Evolutionary conservation across 2,888 invertebrate genomes (phyloP).

Genomic region (Nebria salina): DNA sequence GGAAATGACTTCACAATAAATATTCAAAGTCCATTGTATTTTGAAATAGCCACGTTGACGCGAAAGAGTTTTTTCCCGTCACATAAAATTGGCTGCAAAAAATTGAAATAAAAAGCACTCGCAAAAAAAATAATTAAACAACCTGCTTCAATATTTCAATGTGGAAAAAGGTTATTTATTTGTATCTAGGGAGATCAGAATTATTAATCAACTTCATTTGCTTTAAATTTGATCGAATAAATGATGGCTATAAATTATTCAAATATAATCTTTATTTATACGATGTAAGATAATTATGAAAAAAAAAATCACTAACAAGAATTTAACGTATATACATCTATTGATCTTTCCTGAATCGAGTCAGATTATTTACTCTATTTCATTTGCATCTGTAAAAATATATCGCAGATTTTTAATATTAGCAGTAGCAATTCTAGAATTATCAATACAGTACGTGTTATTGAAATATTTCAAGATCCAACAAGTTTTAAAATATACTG

Average conservation of each 20-base stretch:
- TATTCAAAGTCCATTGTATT: slow-evolving; percentile 45
- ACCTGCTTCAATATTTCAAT: slow-evolving; percentile 30
- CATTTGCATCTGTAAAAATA: too few relatives aligned
- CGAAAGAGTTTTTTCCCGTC: background rate
- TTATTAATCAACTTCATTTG: background rate
- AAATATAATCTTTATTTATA: too few relatives aligned
- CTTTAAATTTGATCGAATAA: background rate
- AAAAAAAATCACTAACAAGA: too few relatives aligned
- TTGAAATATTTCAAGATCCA: too few relatives aligned
- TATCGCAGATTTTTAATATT: too few relatives aligned
- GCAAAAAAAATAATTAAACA: slow-evolving; percentile 26
- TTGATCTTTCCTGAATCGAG: too few relatives aligned
- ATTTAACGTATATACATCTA: too few relatives aligned
- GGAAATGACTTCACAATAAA: slow-evolving; percentile 41
- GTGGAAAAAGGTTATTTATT: background rate
- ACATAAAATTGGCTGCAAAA: slow-evolving; percentile 10
- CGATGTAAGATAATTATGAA: too few relatives aligned
- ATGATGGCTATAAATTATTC: background rate
- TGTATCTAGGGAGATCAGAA: background rate
- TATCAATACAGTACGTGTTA: too few relatives aligned
- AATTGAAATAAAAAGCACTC: slow-evolving; percentile 12
- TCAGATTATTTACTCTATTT: too few relatives aligned
- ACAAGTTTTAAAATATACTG: too few relatives aligned
- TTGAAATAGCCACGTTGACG: slow-evolving; percentile 18
- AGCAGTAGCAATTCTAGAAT: too few relatives aligned